Evolutionary conservation across 2,888 invertebrate species (phyloP), one percentile per base, ranked within the genome.

Genomic region (Ariolimax columbianus): DNA sequence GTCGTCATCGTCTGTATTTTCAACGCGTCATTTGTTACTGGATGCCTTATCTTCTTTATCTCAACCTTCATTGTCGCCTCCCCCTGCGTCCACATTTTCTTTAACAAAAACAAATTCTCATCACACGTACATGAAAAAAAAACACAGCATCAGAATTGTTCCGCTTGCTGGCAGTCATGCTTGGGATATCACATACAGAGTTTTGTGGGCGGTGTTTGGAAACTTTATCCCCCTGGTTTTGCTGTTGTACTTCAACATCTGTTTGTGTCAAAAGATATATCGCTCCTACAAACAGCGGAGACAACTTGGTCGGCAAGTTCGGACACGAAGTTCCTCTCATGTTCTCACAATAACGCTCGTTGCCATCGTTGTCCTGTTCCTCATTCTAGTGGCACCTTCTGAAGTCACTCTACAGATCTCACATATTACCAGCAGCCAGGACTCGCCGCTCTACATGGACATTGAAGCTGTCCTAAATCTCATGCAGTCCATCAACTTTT

Each of bases 401-500:
- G 93, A 93, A 86, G 91, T 92, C 63, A 90, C 92, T 19, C 89
- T 90, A 85, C 91, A 91, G 84, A 88, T 91, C 23, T 88, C 89
- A 7, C 17, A 89, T 70, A 87, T 91, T 59, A 89, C 88, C 77
- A 89, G 90, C 82, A 89, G 87, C n/a, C 89, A 88, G n/a, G 89
- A 89, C 80, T 89, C 89, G 77, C 91, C 92, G 81, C 86, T 89
- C 1, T 90, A 90, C 79, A 91, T 90, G 87, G 91, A 92, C 0
- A 93, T 91, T 26, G 91, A 91, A 82, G 90, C 89, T 30, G 89
- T 96, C 78, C 96, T 96, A 84, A 97, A 97, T 94, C 95, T 97
- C 55, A 94, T 97, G 92, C 97, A 97, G 94, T 95, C 97, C 77
- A 96, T 96, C 89, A 97, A 97, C 94, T 97, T 97, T 93, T 96